Conservation (phyloP, 1,140 invertebrate genomes). For the Drosophila auraria region DNA sequence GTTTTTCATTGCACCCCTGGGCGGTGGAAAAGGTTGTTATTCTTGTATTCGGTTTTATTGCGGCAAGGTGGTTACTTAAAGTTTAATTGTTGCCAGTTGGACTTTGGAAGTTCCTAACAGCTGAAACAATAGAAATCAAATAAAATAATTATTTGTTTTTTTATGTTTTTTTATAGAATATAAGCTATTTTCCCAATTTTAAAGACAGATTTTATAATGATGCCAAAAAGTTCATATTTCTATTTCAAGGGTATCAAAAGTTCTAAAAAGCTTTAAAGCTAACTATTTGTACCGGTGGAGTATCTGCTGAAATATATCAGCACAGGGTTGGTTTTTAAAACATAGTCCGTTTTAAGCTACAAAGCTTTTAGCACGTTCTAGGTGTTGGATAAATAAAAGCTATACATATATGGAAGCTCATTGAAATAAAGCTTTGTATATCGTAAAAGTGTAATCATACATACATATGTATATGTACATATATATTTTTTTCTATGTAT, state of each 20-base stretch:
- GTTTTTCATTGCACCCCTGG: constrained; percentile 24
- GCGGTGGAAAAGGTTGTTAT: constrained; percentile 6
- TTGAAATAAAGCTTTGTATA: background rate
- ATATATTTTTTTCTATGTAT: no score
- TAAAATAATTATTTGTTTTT: background rate
- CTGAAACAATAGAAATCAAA: background rate
- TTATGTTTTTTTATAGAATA: background rate
- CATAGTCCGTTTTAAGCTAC: background rate
- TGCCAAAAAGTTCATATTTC: background rate
- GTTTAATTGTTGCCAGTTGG: background rate
- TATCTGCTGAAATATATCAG: no score
- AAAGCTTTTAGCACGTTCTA: background rate
- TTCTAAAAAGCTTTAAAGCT: background rate
- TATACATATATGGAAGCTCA: no score
- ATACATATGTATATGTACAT: no score
- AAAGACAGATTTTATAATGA: background rate
- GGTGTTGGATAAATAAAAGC: background rate
- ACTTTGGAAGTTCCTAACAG: background rate
- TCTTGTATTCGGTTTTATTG: constrained; percentile 12
- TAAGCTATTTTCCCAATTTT: background rate
- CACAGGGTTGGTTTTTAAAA: background rate
- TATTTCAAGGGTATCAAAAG: constrained; percentile 5
- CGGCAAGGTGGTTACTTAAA: background rate
- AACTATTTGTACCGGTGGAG: no score
- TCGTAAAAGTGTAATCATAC: no score